Conservation (phyloP, 1,140 invertebrate species). For the Lepidurus packardi region DNA sequence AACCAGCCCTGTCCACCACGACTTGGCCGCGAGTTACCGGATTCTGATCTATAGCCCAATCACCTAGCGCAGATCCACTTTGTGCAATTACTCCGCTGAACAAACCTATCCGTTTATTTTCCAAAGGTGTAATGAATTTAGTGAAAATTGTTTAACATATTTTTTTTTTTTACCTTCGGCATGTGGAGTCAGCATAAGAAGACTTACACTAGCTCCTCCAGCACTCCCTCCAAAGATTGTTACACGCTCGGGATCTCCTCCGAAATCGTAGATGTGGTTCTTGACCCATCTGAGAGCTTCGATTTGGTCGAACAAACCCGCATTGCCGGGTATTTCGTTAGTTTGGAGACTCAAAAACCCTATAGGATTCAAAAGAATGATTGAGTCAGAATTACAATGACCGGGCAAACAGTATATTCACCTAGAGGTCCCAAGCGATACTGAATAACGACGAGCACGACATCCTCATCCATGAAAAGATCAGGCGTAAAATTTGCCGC, state of each 20-base stretch:
- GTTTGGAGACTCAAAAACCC: slow-evolving; percentile 28
- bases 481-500: slow-evolving; percentile 32
- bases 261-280: slow-evolving; percentile 37
- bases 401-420: slow-evolving; percentile 27
- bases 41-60: slow-evolving; percentile 43
- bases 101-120: slow-evolving; percentile 30
- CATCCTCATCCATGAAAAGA: slow-evolving; percentile 41
- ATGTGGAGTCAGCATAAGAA: slow-evolving; percentile 34
- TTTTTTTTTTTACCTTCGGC: slow-evolving; percentile 29
- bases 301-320: slow-evolving; percentile 54
- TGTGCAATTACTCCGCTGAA: slow-evolving; percentile 41
- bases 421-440: slow-evolving; percentile 45
- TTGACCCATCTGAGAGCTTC: slow-evolving; percentile 48
- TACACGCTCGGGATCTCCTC: slow-evolving; percentile 36
- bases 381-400: neutral
- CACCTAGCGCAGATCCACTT: slow-evolving; percentile 42
- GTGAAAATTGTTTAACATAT: neutral
- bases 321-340: slow-evolving; percentile 49
- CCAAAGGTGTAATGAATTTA: neutral
- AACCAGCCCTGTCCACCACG: slow-evolving; percentile 42
- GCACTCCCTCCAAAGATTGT: slow-evolving; percentile 39
- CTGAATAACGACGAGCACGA: slow-evolving; percentile 43
- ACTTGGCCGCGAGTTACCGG: slow-evolving; percentile 41
- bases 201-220: slow-evolving; percentile 37
- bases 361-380: neutral